These are phyloP conservation scores for Bovichtus variegatus DNA, from an alignment of 2,797 vertebrate species.

Conservation along the genomic window DNA sequence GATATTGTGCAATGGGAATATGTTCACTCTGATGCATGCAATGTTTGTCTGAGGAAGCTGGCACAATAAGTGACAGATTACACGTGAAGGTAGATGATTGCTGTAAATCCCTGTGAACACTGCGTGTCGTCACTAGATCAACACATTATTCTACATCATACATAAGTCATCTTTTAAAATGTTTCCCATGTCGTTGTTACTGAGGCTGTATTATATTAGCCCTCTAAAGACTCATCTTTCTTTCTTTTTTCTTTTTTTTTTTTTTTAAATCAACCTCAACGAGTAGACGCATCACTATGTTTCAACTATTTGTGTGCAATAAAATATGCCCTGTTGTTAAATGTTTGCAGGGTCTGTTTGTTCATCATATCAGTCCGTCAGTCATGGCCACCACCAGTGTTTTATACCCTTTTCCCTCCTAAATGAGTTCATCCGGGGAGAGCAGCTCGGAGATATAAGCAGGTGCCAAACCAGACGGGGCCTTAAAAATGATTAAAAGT, in stretches of 20 bases:
- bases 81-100: conserved; percentile 61
- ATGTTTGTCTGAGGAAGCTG: conserved; percentile 13
- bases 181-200: not conserved
- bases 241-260: too few species aligned
- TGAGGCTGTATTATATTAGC: not conserved
- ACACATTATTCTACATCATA: not conserved
- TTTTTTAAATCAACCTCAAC: not conserved
- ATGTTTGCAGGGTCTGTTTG: not conserved
- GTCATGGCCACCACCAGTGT: not conserved
- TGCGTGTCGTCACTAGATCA: not conserved
- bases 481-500: too few species aligned
- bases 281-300: not conserved
- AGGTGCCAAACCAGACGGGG: too few species aligned
- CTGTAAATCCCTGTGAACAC: conserved; percentile 6
- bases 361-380: not conserved
- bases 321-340: not conserved
- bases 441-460: too few species aligned
- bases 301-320: not conserved
- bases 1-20: not conserved
- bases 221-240: not conserved
- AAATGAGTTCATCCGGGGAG: too few species aligned
- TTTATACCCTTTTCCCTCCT: not conserved
- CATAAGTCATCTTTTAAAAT: not conserved
- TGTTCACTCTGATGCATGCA: not conserved
- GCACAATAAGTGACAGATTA: conserved; percentile 69